These are phyloP conservation scores for Caenorhabditis sp. DNA, from an alignment of 2,888 invertebrate genomes.

Conservation along the genomic window DNA sequence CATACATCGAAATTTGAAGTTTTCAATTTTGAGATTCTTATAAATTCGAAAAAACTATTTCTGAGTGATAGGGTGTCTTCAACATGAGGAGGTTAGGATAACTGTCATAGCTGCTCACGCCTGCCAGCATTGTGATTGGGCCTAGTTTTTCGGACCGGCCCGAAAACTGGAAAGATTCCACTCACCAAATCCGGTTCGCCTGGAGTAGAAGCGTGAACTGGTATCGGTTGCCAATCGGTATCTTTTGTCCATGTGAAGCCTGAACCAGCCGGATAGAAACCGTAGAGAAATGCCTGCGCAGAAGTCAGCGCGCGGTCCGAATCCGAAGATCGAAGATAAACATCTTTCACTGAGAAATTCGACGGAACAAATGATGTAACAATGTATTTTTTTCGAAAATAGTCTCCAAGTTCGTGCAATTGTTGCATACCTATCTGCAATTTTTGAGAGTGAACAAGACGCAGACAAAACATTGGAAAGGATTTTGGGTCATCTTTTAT, in stretches of 20 bases:
- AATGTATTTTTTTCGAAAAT: slow-evolving; percentile 51
- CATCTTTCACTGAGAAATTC: slow-evolving; percentile 44
- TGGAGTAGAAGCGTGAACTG: slow-evolving; percentile 50
- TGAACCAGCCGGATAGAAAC: slow-evolving; percentile 76
- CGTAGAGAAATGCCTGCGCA: slow-evolving; percentile 83
- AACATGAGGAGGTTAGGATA: no score
- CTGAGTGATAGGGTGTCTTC: no score
- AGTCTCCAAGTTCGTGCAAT: slow-evolving; percentile 55
- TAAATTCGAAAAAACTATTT: no score
- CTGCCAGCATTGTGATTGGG: no score
- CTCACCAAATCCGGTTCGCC: slow-evolving; percentile 55
- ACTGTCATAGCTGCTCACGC: no score
- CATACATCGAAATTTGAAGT: no score
- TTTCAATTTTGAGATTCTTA: no score
- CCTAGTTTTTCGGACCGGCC: no score
- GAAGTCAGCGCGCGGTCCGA: slow-evolving; percentile 78
- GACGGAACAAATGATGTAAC: slow-evolving; percentile 24
- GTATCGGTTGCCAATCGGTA: slow-evolving; percentile 58
- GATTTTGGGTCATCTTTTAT: no score
- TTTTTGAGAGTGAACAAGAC: neutral
- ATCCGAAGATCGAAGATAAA: slow-evolving; percentile 71
- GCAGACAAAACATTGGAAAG: no score
- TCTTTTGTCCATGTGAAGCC: slow-evolving; percentile 22
- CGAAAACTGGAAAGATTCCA: neutral
- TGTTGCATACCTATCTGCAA: slow-evolving; percentile 66